Percentiles rank a stretch among this genome's conserved stretches.
These are phyloP conservation scores for Anaspis maculata DNA, from an alignment of 2,888 invertebrate species.

Conservation along the genomic window DNA sequence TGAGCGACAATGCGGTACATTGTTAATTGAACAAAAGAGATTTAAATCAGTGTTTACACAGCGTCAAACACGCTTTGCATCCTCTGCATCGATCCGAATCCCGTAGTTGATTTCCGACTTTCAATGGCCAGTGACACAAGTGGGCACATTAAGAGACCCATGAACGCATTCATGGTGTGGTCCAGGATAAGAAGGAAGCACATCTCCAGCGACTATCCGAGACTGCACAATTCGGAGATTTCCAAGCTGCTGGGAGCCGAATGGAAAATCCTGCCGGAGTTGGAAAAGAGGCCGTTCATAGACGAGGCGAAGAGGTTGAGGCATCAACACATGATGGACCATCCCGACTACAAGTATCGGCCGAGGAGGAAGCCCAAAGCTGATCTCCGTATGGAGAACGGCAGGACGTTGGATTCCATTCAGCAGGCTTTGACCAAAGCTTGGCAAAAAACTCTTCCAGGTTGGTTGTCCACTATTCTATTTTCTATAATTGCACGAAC, in stretches of 20 bases:
- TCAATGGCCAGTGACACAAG: slow-evolving; percentile 13
- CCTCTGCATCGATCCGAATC: slow-evolving; percentile 8
- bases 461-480: no score
- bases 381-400: slow-evolving; percentile 20
- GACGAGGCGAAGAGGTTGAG: slow-evolving; percentile 68
- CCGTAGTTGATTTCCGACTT: slow-evolving; percentile 18
- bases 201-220: slow-evolving; percentile 76
- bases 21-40: slow-evolving; percentile 37
- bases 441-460: slow-evolving; percentile 19
- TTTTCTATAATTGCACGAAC: no score
- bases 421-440: slow-evolving; percentile 22
- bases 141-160: slow-evolving; percentile 80
- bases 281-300: slow-evolving; percentile 77
- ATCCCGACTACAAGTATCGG: slow-evolving; percentile 40
- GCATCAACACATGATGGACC: slow-evolving; percentile 40
- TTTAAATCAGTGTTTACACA: slow-evolving; percentile 41
- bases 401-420: slow-evolving; percentile 18
- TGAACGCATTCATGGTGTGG: slow-evolving; percentile 93
- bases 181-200: slow-evolving; percentile 69
- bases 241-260: slow-evolving; percentile 75
- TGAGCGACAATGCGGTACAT: slow-evolving; percentile 33
- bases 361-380: slow-evolving; percentile 37
- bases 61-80: slow-evolving; percentile 35
- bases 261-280: slow-evolving; percentile 74
- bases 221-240: slow-evolving; percentile 70